Conservation (phyloP, 2,888 invertebrate genomes). For the Desoria tigrina region DNA sequence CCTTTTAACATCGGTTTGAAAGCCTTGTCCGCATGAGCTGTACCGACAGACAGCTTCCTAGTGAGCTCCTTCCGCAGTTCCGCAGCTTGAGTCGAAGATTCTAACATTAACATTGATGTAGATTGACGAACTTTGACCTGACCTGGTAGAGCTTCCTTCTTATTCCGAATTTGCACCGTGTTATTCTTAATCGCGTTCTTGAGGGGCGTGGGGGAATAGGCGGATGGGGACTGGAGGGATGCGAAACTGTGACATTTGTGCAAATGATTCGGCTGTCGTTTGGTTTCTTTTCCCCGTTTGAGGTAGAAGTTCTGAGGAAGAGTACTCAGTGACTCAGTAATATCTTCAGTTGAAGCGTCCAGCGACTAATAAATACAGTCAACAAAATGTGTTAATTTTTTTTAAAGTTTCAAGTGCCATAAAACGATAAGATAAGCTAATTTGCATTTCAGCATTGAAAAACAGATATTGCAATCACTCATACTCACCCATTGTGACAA, state of each 20-base stretch:
- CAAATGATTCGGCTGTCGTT: neutral
- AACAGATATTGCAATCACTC: too few species aligned
- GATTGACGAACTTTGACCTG: conserved; percentile 34
- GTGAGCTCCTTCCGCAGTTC: conserved; percentile 44
- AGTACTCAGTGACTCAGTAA: conserved; percentile 38
- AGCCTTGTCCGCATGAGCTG: conserved; percentile 19
- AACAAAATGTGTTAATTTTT: neutral
- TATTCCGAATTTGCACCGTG: conserved; percentile 3
- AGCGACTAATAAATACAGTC: conserved; percentile 43
- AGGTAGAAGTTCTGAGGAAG: conserved; percentile 45
- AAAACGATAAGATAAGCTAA: too few species aligned
- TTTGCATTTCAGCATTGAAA: too few species aligned
- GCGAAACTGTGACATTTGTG: conserved; percentile 51
- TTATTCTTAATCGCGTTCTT: conserved; percentile 13
- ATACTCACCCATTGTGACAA: conserved; percentile 53
- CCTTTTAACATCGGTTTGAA: neutral
- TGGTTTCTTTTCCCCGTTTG: conserved; percentile 28
- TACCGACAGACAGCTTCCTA: conserved; percentile 38
- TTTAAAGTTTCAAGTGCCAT: too few species aligned
- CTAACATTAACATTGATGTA: conserved; percentile 39
- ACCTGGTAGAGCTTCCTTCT: neutral
- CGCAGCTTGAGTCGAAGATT: conserved; percentile 42
- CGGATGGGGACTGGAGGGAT: conserved; percentile 37
- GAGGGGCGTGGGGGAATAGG: neutral
- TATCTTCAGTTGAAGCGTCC: conserved; percentile 41